These are phyloP conservation scores for Clarias macrocephalus DNA, from an alignment of 2,113 vertebrate species.

Conservation along the genomic window DNA sequence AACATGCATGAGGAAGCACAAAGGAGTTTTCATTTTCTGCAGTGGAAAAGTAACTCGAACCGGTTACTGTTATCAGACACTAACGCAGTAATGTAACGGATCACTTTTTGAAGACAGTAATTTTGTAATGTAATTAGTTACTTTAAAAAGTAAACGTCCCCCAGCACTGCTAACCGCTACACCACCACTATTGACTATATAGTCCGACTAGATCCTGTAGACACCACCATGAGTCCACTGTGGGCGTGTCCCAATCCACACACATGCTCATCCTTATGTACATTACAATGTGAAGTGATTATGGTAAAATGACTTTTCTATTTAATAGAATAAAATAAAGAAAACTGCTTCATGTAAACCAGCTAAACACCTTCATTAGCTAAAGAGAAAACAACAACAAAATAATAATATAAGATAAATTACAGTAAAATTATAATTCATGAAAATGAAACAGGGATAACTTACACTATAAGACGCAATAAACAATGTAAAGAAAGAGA, in stretches of 20 bases:
- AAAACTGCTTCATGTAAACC: no score
- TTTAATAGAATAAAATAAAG: not conserved
- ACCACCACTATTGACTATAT: not conserved
- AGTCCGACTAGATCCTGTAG: not conserved
- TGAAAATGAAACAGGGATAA: not conserved
- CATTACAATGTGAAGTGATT: not conserved
- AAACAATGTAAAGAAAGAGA: not conserved
- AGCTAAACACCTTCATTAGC: not conserved
- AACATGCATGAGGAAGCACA: no score
- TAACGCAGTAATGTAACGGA: no score
- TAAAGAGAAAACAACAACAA: not conserved
- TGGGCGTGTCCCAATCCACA: not conserved
- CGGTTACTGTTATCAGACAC: no score
- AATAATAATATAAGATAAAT: not conserved
- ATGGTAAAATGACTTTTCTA: not conserved
- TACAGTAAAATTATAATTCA: not conserved
- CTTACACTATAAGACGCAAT: not conserved
- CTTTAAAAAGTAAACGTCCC: no score
- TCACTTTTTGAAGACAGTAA: no score
- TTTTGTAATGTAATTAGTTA: no score
- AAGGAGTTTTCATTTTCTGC: no score
- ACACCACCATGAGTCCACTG: not conserved
- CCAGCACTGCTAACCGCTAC: no score
- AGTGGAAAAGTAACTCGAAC: no score
- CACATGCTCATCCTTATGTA: not conserved